Evolutionary conservation across 2,113 vertebrate genomes (phyloP).

Genomic region (Marmota monax): DNA sequence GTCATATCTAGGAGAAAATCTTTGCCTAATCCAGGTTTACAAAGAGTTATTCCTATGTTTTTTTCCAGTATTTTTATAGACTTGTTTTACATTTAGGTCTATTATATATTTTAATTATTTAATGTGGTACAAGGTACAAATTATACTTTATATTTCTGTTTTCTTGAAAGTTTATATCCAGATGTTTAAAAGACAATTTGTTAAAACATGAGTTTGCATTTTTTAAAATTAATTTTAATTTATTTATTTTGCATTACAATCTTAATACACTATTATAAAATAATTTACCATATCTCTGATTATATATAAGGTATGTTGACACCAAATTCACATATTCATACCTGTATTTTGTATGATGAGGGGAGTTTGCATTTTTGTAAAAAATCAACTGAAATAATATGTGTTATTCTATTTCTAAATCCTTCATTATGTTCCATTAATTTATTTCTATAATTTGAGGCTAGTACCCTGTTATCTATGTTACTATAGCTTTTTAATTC

Average conservation of each 20-base stretch:
- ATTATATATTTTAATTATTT: background rate
- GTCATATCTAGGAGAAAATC: background rate
- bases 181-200: background rate
- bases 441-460: background rate
- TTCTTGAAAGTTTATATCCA: background rate
- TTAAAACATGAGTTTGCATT: background rate
- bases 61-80: background rate
- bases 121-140: too few species aligned
- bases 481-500: background rate
- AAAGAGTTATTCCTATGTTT: background rate
- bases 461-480: background rate
- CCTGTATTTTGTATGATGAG: too few species aligned
- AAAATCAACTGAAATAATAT: background rate
- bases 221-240: background rate
- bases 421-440: background rate
- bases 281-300: too few species aligned
- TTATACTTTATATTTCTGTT: background rate
- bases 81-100: background rate
- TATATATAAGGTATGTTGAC: too few species aligned
- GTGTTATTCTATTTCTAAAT: background rate
- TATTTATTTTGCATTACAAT: too few species aligned
- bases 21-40: background rate
- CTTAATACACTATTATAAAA: too few species aligned
- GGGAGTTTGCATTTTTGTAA: background rate
- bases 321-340: too few species aligned